These are phyloP conservation scores for Staurois parvus DNA, from an alignment of 2,797 vertebrate genomes.

Conservation along the genomic window DNA sequence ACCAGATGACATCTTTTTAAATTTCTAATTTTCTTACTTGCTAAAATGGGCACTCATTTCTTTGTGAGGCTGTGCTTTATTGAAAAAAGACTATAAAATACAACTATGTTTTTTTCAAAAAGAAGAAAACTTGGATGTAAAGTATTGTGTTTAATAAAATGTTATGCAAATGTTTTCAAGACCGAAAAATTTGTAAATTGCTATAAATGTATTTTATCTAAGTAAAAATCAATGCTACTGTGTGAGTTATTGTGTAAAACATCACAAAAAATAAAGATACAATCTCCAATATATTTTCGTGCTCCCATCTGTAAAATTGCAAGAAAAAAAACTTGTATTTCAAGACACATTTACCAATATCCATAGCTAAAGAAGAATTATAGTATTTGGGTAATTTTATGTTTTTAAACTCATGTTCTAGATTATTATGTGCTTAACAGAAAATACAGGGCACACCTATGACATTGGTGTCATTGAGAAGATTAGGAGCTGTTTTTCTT, in stretches of 20 bases:
- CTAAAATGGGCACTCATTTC: constrained; percentile 78
- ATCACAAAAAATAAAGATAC: constrained; percentile 83
- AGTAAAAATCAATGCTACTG: constrained; percentile 81
- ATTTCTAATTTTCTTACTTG: constrained; percentile 80
- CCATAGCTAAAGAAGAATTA: too few relatives aligned
- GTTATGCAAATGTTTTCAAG: constrained; percentile 84
- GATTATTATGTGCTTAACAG: too few relatives aligned
- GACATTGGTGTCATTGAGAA: too few relatives aligned
- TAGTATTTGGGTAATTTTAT: too few relatives aligned
- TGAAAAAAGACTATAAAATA: constrained; percentile 75
- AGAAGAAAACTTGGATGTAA: constrained; percentile 77
- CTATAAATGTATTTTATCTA: constrained; percentile 87
- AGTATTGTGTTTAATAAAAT: constrained; percentile 86
- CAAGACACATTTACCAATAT: neutral
- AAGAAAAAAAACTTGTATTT: neutral
- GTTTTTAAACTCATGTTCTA: too few relatives aligned
- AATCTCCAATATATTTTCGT: constrained; percentile 70
- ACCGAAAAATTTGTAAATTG: constrained; percentile 83
- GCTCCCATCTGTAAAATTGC: constrained; percentile 59
- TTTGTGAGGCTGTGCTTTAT: constrained; percentile 83
- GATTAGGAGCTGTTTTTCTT: too few relatives aligned
- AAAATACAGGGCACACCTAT: too few relatives aligned
- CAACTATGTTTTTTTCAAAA: constrained; percentile 83
- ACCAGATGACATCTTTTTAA: constrained; percentile 84
- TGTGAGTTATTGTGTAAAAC: constrained; percentile 83